phyloP scores from a whole-genome alignment of 1,140 invertebrate species.

The Drosophila pseudoananassae region DNA sequence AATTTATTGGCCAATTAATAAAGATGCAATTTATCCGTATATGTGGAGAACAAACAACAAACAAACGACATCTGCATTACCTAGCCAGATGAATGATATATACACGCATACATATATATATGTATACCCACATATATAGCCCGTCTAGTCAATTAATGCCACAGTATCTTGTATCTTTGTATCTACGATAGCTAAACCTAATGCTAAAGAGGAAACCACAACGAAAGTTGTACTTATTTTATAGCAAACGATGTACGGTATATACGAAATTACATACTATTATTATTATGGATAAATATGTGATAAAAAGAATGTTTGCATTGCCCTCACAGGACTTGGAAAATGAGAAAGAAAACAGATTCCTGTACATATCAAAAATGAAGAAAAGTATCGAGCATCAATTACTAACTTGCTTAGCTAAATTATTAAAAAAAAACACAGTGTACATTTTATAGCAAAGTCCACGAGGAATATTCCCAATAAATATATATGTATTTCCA shows the following conservation, averaged over 20 bases:
- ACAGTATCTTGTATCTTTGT: constrained; percentile 61
- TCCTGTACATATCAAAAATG: constrained; percentile 68
- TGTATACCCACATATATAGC: constrained; percentile 20
- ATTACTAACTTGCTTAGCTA: constrained; percentile 49
- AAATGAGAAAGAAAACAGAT: neutral
- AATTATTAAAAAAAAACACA: constrained; percentile 6
- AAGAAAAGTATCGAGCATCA: constrained; percentile 27
- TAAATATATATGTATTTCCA: constrained; percentile 2
- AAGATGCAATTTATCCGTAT: constrained; percentile 70
- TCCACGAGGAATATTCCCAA: neutral
- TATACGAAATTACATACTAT: constrained; percentile 38
- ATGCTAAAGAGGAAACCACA: constrained; percentile 4
- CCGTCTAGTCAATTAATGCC: constrained; percentile 75
- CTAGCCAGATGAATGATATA: constrained; percentile 53
- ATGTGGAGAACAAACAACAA: constrained; percentile 24
- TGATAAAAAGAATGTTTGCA: constrained; percentile 55
- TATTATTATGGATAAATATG: constrained; percentile 73
- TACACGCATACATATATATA: constrained; percentile 10
- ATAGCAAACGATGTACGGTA: constrained; percentile 36
- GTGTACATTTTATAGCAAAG: constrained; percentile 26
- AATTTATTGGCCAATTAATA: constrained; percentile 79
- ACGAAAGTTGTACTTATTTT: constrained; percentile 74
- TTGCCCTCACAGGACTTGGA: constrained; percentile 14
- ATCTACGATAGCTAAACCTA: constrained; percentile 64
- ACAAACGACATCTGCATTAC: constrained; percentile 49